A percentile compares a stretch with the other conserved stretches of the same genome.
These are phyloP conservation scores for Lycaon pictus DNA, from an alignment of 2,113 vertebrate species.

Conservation along the genomic window DNA sequence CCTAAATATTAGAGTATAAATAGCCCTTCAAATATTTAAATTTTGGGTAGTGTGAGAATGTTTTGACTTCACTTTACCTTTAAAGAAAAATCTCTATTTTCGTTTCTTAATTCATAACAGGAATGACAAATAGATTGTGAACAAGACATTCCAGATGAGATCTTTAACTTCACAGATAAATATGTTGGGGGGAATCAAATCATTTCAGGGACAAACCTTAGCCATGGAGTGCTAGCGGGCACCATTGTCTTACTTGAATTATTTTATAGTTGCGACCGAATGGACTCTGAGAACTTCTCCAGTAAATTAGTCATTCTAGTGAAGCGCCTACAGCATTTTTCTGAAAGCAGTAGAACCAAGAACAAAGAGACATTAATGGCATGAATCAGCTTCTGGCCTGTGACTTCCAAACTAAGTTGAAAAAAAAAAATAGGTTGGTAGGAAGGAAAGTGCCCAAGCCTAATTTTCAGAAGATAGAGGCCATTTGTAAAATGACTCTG, in stretches of 20 bases:
- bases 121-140: constrained; percentile 23
- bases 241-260: constrained; percentile 73
- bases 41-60: neutral
- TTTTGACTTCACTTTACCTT: constrained; percentile 56
- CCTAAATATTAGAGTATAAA: constrained; percentile 24
- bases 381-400: constrained; percentile 81
- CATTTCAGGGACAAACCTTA: constrained; percentile 62
- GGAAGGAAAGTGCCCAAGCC: constrained; percentile 63
- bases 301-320: constrained; percentile 77
- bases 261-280: constrained; percentile 77
- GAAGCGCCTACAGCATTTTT: constrained; percentile 79
- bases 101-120: neutral
- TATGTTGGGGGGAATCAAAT: constrained; percentile 59
- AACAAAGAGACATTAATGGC: constrained; percentile 79
- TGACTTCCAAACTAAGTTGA: constrained; percentile 82
- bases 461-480: constrained; percentile 75
- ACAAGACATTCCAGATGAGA: constrained; percentile 34
- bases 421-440: constrained; percentile 64
- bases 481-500: constrained; percentile 79
- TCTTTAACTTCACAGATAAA: constrained; percentile 56
- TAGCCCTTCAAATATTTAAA: constrained; percentile 48
- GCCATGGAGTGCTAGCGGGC: constrained; percentile 64
- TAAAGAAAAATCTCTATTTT: neutral
- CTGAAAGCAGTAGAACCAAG: constrained; percentile 77
- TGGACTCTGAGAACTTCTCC: constrained; percentile 76